Percentiles rank a stretch among this genome's conserved stretches.
phyloP scores from a whole-genome alignment of 2,888 invertebrate genomes.

The Epirrhoe alternata region DNA sequence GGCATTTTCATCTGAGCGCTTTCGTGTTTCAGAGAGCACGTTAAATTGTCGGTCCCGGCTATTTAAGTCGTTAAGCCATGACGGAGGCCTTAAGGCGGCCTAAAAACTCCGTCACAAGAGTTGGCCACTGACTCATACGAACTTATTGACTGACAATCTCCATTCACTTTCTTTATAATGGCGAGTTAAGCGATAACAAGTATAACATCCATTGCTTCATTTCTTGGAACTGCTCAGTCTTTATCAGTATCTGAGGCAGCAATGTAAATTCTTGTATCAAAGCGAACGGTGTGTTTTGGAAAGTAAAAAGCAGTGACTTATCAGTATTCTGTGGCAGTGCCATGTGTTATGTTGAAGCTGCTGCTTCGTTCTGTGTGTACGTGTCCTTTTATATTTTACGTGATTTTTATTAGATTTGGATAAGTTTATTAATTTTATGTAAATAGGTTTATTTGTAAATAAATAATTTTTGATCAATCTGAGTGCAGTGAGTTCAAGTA shows the following conservation, averaged over 20 bases:
- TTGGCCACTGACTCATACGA: too few species aligned
- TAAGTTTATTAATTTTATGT: background rate
- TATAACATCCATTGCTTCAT: slow-evolving; percentile 10
- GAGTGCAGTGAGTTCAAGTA: too few species aligned
- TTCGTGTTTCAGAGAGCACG: too few species aligned
- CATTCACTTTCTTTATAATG: slow-evolving; percentile 7
- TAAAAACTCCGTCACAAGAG: too few species aligned
- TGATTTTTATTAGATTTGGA: background rate
- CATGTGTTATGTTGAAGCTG: background rate
- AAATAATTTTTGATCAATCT: too few species aligned
- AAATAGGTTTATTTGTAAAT: background rate
- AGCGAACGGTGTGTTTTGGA: background rate
- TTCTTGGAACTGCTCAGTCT: background rate
- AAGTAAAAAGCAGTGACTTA: background rate
- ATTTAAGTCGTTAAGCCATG: too few species aligned
- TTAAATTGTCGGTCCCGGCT: too few species aligned
- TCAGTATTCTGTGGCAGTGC: background rate
- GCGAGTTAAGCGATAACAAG: background rate
- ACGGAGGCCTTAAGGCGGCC: too few species aligned
- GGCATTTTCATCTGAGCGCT: too few species aligned
- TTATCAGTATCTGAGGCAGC: background rate
- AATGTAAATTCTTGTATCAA: slow-evolving; percentile 5
- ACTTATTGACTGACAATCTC: too few species aligned
- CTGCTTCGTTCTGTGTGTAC: background rate
- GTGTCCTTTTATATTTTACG: background rate